A percentile compares a stretch with the other conserved stretches of the same genome.
phyloP scores from a whole-genome alignment of 2,113 vertebrate species.

The Dunckerocampus dactyliophorus region DNA sequence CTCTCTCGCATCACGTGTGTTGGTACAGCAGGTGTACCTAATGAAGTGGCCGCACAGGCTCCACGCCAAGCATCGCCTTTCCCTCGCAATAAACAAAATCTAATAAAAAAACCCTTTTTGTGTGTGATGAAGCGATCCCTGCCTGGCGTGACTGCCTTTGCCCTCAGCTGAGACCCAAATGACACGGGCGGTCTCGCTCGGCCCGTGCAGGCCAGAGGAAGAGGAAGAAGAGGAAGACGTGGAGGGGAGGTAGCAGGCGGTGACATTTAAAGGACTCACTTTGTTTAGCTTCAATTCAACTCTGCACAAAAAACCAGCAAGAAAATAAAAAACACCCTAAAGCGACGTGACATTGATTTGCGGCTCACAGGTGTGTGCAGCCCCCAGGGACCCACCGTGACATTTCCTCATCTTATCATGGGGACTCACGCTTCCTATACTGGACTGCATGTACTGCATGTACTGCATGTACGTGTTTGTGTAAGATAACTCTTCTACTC shows the following conservation, averaged over 20 bases:
- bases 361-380: not conserved
- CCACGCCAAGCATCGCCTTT: not conserved
- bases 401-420: not conserved
- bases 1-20: too few relatives aligned
- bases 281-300: conserved; percentile 3
- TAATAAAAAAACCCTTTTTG: not conserved
- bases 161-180: conserved; percentile 9
- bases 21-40: too few relatives aligned
- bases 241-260: conserved; percentile 1
- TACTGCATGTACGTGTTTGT: too few relatives aligned
- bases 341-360: not conserved
- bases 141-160: not conserved
- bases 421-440: not conserved
- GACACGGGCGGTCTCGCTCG: not conserved
- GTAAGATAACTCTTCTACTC: too few relatives aligned
- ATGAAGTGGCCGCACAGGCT: not conserved
- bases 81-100: not conserved
- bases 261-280: conserved; percentile 11
- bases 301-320: not conserved
- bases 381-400: not conserved
- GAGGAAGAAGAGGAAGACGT: not conserved
- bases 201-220: too few relatives aligned
- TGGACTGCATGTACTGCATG: not conserved
- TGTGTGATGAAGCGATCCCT: not conserved
- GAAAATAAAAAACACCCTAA: not conserved